Evolutionary conservation across 2,797 vertebrate species (phyloP).

Genomic region (Buphagus erythrorhynchus): DNA sequence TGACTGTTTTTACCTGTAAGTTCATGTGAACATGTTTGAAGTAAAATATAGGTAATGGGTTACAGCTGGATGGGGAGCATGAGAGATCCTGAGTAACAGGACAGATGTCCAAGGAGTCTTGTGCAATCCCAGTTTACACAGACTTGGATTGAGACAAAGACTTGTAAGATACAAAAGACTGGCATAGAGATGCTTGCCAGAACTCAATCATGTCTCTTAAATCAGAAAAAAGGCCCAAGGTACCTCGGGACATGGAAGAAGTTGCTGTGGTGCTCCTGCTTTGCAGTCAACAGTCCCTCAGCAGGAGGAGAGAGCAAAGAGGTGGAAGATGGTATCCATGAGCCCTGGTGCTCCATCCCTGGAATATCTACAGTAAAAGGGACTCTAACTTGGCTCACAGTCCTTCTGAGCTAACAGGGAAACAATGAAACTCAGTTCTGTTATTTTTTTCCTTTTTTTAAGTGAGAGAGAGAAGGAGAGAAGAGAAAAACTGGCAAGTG

Average conservation of each 20-base stretch:
- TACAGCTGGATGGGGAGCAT: background rate
- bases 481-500: background rate
- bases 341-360: background rate
- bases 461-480: background rate
- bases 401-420: constrained; percentile 22
- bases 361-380: background rate
- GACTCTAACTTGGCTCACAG: background rate
- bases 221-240: background rate
- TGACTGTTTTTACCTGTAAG: accelerated
- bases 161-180: background rate
- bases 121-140: background rate
- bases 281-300: background rate
- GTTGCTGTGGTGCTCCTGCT: background rate
- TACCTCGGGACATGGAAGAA: background rate
- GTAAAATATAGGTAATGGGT: background rate
- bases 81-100: background rate
- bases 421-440: background rate
- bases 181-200: background rate
- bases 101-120: background rate
- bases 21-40: background rate
- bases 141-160: background rate
- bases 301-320: background rate
- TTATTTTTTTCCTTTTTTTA: background rate
- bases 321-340: accelerated
- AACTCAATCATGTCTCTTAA: background rate